These are phyloP conservation scores for Opisthocomus hoazin DNA, from an alignment of 2,113 vertebrate species.

Conservation along the genomic window DNA sequence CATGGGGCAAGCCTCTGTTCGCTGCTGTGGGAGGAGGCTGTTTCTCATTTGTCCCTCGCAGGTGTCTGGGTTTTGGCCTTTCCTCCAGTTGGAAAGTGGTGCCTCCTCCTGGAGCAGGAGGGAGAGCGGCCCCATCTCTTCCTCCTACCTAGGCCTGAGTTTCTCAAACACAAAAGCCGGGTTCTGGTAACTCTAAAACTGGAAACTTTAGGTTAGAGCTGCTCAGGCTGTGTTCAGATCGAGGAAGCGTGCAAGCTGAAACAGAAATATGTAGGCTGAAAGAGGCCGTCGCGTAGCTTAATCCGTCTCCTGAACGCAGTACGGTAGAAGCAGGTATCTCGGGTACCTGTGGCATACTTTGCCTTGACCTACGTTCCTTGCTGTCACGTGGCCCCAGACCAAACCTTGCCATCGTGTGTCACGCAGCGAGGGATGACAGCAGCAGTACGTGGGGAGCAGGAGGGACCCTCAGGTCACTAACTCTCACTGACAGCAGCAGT, in stretches of 20 bases:
- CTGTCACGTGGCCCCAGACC: background rate
- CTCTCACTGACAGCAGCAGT: background rate
- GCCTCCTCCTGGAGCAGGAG: background rate
- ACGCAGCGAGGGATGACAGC: background rate
- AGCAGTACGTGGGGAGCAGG: background rate
- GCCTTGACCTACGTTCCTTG: background rate
- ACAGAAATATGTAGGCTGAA: background rate
- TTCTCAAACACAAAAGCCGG: rapidly evolving
- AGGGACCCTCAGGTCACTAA: background rate
- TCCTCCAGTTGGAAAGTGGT: background rate
- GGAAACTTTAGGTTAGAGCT: background rate
- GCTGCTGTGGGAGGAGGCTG: background rate
- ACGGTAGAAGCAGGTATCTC: rapidly evolving
- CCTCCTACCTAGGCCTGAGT: rapidly evolving
- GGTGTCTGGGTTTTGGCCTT: background rate
- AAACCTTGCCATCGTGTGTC: background rate
- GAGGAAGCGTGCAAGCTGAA: background rate
- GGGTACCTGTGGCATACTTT: background rate
- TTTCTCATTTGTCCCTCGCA: background rate
- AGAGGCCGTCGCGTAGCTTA: background rate
- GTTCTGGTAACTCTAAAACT: background rate
- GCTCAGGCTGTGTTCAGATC: background rate
- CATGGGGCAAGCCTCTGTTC: background rate
- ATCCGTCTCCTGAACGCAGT: background rate
- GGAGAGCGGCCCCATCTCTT: background rate